phyloP scores from a whole-genome alignment of 1,140 invertebrate species.

The Globodera rostochiensis region DNA sequence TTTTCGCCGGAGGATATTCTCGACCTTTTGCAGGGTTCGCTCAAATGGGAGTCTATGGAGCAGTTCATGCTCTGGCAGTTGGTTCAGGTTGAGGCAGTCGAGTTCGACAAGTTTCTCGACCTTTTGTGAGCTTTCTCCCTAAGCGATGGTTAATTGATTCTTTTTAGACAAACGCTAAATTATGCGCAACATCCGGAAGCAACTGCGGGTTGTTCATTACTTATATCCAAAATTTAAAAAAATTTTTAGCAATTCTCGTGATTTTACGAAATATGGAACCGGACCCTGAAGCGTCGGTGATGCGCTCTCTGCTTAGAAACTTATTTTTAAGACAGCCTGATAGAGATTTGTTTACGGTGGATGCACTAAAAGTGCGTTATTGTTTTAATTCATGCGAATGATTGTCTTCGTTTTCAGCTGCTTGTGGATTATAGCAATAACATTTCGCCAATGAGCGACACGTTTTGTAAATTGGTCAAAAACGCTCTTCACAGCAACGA shows the following conservation, averaged over 20 bases:
- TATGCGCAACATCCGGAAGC: conserved; percentile 39
- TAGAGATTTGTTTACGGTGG: conserved; percentile 41
- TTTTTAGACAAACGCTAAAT: conserved; percentile 28
- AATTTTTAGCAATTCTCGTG: conserved; percentile 23
- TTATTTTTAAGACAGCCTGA: conserved; percentile 23
- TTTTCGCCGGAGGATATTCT: conserved; percentile 26
- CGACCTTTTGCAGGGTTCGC: conserved; percentile 14
- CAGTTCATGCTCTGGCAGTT: conserved; percentile 46
- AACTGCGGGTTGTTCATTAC: neutral
- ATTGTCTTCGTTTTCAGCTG: conserved; percentile 16
- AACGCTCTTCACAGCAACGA: neutral
- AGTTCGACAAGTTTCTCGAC: conserved; percentile 23
- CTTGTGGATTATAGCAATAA: conserved; percentile 23
- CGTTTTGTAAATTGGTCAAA: conserved; percentile 13
- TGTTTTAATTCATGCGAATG: conserved; percentile 1
- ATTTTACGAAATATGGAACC: conserved; percentile 41
- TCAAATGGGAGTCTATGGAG: conserved; percentile 43
- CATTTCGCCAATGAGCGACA: conserved; percentile 19
- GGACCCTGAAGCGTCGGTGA: conserved; percentile 22
- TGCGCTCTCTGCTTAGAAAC: conserved; percentile 21
- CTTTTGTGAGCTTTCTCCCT: conserved; percentile 10
- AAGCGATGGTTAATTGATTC: conserved; percentile 2
- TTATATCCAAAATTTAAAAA: neutral
- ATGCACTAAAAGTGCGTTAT: conserved; percentile 35
- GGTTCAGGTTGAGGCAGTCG: conserved; percentile 23